Conservation (phyloP, 2,113 vertebrate species). For the Butorides virescens region DNA sequence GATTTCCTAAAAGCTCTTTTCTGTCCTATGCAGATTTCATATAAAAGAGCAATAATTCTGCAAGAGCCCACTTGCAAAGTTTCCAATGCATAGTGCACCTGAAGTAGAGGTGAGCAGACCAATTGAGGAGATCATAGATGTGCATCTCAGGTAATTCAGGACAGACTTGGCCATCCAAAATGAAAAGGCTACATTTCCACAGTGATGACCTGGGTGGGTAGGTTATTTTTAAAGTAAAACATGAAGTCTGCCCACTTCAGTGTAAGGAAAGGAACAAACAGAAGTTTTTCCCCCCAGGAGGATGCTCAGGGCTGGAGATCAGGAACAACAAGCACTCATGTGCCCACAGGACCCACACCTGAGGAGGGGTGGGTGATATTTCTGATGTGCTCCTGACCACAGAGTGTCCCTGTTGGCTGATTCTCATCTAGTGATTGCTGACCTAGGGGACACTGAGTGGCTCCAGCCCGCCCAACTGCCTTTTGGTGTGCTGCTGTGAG, state of each 20-base stretch:
- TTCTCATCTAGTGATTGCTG: neutral
- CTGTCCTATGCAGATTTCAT: neutral
- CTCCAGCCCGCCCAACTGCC: accelerated
- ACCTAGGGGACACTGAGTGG: neutral
- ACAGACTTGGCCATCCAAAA: neutral
- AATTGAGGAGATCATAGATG: neutral
- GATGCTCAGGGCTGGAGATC: neutral
- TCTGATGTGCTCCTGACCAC: neutral
- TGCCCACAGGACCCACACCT: no score
- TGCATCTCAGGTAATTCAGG: neutral
- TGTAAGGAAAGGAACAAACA: neutral
- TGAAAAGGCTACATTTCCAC: neutral
- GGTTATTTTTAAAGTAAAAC: neutral
- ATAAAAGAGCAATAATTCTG: neutral
- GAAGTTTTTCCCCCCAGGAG: neutral
- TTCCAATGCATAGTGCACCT: neutral
- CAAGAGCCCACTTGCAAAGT: neutral
- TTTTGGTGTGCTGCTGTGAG: neutral
- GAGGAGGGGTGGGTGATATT: neutral
- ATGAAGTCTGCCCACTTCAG: neutral
- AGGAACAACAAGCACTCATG: neutral
- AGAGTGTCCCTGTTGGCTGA: neutral
- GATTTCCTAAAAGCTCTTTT: neutral
- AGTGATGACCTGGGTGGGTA: neutral
- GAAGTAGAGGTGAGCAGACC: neutral